Evolutionary conservation across 2,113 vertebrate species (phyloP).

Genomic region (Cebus imitator): DNA sequence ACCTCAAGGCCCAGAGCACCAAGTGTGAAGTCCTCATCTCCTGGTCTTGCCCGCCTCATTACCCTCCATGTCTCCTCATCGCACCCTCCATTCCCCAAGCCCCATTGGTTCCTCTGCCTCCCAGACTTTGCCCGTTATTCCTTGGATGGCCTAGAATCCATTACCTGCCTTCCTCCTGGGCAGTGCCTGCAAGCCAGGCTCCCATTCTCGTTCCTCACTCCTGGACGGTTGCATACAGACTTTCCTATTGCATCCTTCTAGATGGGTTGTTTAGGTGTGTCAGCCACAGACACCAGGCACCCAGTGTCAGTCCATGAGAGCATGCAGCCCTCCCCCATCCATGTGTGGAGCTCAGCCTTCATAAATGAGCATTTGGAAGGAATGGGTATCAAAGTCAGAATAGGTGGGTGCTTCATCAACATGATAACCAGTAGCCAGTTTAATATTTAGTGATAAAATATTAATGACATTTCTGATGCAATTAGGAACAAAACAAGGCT

Average conservation of each 20-base stretch:
- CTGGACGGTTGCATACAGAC: not conserved
- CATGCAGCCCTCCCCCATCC: rapidly evolving
- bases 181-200: not conserved
- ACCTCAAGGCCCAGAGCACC: not conserved
- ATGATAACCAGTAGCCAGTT: not conserved
- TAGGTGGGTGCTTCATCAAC: conserved; percentile 15
- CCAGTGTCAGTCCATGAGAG: rapidly evolving
- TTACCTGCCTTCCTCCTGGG: rapidly evolving
- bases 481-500: conserved; percentile 22
- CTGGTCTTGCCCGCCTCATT: not conserved
- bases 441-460: conserved; percentile 29
- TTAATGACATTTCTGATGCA: not conserved
- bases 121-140: not conserved
- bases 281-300: rapidly evolving
- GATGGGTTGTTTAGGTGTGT: too few species aligned
- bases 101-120: not conserved
- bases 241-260: too few species aligned
- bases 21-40: not conserved
- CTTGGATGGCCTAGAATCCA: not conserved
- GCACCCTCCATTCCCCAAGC: not conserved
- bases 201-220: not conserved
- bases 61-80: not conserved
- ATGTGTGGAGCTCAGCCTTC: rapidly evolving
- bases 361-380: not conserved
- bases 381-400: not conserved